Conservation (phyloP, 37 sponge, comb jelly and placozoan genomes). For the Oscarella lobularis region DNA sequence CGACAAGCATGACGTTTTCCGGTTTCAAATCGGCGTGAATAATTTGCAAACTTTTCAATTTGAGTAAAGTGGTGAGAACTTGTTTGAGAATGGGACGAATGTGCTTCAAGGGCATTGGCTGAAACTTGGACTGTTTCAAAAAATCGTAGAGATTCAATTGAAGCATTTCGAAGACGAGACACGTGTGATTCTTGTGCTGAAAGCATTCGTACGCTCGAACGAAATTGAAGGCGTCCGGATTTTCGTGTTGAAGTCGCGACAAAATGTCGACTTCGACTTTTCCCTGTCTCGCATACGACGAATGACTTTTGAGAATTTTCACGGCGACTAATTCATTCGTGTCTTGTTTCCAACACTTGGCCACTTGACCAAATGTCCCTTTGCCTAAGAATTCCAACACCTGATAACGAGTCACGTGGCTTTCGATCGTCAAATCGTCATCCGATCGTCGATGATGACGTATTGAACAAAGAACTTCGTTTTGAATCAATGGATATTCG, state of each 20-base stretch:
- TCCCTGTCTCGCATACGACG: slow-evolving; percentile 86
- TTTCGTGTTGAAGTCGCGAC: slow-evolving; percentile 28
- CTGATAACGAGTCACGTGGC: slow-evolving; percentile 63
- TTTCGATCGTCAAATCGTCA: slow-evolving; percentile 37
- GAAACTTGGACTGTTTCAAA: slow-evolving; percentile 62
- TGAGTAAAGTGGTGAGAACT: slow-evolving; percentile 58
- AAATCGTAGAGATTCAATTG: slow-evolving; percentile 86
- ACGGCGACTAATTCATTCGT: slow-evolving; percentile 71
- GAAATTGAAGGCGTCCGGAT: slow-evolving; percentile 60
- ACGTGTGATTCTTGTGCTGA: slow-evolving; percentile 72
- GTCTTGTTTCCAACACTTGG: slow-evolving; percentile 63
- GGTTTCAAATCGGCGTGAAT: slow-evolving; percentile 94
- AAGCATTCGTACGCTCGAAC: slow-evolving; percentile 84
- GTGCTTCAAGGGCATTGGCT: slow-evolving; percentile 71
- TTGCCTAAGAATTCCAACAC: slow-evolving; percentile 77
- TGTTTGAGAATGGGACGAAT: slow-evolving; percentile 90
- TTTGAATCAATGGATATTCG: neutral
- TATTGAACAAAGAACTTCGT: neutral
- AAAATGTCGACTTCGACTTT: slow-evolving; percentile 78
- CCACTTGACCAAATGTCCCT: slow-evolving; percentile 94
- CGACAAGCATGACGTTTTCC: slow-evolving; percentile 95
- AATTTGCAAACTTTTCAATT: slow-evolving; percentile 60
- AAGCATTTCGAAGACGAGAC: slow-evolving; percentile 87
- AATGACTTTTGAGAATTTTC: slow-evolving; percentile 77
- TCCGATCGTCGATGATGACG: slow-evolving; percentile 25